Base-by-base conservation (phyloP, 1,140 invertebrate species). In the Callitettix versicolor region DNA sequence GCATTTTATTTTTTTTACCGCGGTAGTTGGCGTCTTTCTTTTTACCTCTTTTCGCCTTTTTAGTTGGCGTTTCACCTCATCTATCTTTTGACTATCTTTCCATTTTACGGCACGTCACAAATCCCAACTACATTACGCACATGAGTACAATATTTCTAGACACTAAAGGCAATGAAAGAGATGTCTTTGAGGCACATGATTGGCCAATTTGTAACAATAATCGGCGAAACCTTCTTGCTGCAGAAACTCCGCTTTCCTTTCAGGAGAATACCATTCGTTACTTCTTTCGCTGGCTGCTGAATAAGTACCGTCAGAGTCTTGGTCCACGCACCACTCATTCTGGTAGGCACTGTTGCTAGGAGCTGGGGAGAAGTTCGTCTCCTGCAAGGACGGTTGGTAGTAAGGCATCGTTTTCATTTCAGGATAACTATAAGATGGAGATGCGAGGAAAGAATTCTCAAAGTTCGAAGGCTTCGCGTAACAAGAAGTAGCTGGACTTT, bases 311-410 rank as follows among this genome's bases (percentile, higher is more conserved):
- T 22, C 26, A 6, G 50, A 52, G 26, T 52, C 50, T 33, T 52
- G 52, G 21, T 53, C 52, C 5, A 43, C 40, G 52, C 24, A 17
- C 52, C 52, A 53, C 40, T 53, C 52, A 20, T n/a, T 33, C 3
- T 22, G 22, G 33, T 18, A 21, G 11, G n/a, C 17, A n/a, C 9
- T 18, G 44, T 47, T 20, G 33, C 38, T 38, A n/a, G 40, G 7
- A 18, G 14, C 11, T 38, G 52, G 18, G 11, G 21, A 14, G 40
- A 14, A 38, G n/a, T 14, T n/a, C 1, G 21, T 43, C 17, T 15
- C 22, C 20, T 34, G 51, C n/a, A n/a, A 4, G 17, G 52, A 15
- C 1, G 50, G 50, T 17, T 41, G 52, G 52, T 53, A 18, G 21
- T 34, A 11, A 49, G 38, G 36, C 15, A 18, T 30, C 17, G 12